phyloP scores from a whole-genome alignment of 1,140 invertebrate genomes.

The Orussus abietinus region DNA sequence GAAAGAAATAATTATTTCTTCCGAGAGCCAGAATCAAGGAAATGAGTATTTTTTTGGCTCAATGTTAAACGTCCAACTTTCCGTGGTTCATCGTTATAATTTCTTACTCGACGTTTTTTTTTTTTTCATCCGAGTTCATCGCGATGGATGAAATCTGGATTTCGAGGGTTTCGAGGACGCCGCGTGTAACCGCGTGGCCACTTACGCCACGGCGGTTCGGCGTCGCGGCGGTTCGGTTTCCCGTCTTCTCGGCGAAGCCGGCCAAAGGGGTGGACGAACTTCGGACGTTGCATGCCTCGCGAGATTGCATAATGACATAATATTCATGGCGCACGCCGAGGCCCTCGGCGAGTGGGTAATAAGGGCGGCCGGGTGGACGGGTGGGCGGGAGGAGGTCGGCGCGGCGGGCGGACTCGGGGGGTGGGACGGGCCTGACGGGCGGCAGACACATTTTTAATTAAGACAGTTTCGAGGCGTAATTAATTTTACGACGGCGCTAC shows the following conservation, averaged over 20 bases:
- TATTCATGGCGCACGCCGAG: constrained; percentile 37
- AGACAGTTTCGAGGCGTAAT: constrained; percentile 49
- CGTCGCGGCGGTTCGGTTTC: too few relatives aligned
- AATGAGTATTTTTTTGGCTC: too few relatives aligned
- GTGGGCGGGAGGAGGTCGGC: constrained; percentile 1
- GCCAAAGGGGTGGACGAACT: background rate
- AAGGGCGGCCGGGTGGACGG: constrained; percentile 24
- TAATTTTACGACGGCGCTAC: constrained; percentile 44
- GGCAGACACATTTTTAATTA: constrained; percentile 49
- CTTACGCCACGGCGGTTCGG: constrained; percentile 14
- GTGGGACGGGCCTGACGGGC: constrained; percentile 23
- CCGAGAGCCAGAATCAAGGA: too few relatives aligned
- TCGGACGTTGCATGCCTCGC: constrained; percentile 39
- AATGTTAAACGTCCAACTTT: too few relatives aligned
- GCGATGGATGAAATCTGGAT: too few relatives aligned
- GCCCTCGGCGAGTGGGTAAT: constrained; percentile 37
- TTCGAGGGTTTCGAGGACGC: too few relatives aligned
- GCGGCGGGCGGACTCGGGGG: constrained; percentile 9
- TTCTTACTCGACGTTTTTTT: too few relatives aligned
- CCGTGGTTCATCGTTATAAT: too few relatives aligned
- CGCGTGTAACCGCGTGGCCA: too few relatives aligned
- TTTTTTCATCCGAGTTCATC: too few relatives aligned
- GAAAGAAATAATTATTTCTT: too few relatives aligned
- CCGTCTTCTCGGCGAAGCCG: background rate
- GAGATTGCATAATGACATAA: constrained; percentile 55